A percentile compares a stretch with the other conserved stretches of the same genome.
Conservation (phyloP, 2,888 invertebrate genomes). For the Yponomeuta plumbellus region DNA sequence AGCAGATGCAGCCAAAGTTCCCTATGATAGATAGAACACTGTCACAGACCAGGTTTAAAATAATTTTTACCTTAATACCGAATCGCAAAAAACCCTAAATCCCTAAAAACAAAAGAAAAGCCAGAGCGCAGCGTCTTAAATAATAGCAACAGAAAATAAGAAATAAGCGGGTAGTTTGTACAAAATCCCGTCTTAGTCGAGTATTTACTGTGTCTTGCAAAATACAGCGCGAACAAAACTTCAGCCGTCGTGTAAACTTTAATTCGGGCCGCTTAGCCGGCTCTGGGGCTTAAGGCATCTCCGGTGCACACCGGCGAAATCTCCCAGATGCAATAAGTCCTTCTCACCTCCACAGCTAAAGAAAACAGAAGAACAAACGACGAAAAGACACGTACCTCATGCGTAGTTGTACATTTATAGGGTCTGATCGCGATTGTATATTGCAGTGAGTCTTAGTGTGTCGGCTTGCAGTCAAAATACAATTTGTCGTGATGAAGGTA, state of each 20-base stretch:
- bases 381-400: too few relatives aligned
- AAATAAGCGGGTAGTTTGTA: background rate
- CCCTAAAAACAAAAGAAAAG: background rate
- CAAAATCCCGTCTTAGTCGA: background rate
- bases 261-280: slow-evolving; percentile 48
- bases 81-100: background rate
- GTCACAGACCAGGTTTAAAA: too few relatives aligned
- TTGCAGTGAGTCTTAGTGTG: too few relatives aligned
- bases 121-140: background rate
- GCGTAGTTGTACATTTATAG: too few relatives aligned
- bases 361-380: background rate
- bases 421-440: too few relatives aligned
- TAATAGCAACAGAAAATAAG: background rate
- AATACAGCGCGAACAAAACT: background rate
- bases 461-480: too few relatives aligned
- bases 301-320: slow-evolving; percentile 28
- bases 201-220: background rate
- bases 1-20: too few relatives aligned
- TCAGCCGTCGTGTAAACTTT: slow-evolving; percentile 63
- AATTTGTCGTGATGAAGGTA: too few relatives aligned
- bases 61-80: too few relatives aligned
- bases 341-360: slow-evolving; percentile 6
- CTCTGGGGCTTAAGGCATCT: slow-evolving; percentile 36
- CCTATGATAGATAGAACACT: too few relatives aligned
- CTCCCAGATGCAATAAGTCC: slow-evolving; percentile 17